Base-by-base conservation (phyloP, 2,888 invertebrate genomes). In the Drosophila villosipedis region DNA sequence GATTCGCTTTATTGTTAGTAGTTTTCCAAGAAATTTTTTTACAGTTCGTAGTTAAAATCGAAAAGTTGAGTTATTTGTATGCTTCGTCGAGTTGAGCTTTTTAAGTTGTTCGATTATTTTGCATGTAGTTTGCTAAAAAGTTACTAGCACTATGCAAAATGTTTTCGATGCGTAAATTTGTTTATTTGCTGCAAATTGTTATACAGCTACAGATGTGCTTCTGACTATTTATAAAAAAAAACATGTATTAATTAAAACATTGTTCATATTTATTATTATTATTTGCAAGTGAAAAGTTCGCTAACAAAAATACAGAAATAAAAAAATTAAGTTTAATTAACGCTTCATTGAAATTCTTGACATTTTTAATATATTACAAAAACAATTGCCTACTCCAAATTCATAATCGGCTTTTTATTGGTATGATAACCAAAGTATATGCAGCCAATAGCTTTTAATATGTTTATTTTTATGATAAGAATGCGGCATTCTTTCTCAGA, bases 81-180 rank as follows among this genome's bases (percentile, higher is more conserved):
- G 41, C 53, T 33, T 28, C 57, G 33, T 16, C 10, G 49, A 55
- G 31, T 53, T 64, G 19, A 67, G 63, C 73, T 58, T 66, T 78
- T 67, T 58, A 54, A 70, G 64, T 53, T 69, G 10, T 57, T 33
- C 5, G 43, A 7, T 58, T 37, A 10, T 49, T 43, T 19, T 49
- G 12, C 30, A 39, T 47, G 37, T 4, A 43, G 43, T 33, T 41
- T 49, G 28, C 43, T 35, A 14, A 33, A 41, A 60, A 59, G 41
- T 58, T 57, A 41, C n/a, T 9, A 3, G 9, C 19, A 31, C 16
- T 47, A 47, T 68, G 49, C 28, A 33, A 28, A 55, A 31, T 22
- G 19, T 22, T 54, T 16, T 35, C 14, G 25, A 25, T 12, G 14
- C 1, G 1, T 25, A 16, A 47, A 25, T 25, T 25, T 47, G 25